Percentiles rank a stretch among this genome's conserved stretches.
phyloP scores from a whole-genome alignment of 1,140 invertebrate species.

The Capitella teleta region DNA sequence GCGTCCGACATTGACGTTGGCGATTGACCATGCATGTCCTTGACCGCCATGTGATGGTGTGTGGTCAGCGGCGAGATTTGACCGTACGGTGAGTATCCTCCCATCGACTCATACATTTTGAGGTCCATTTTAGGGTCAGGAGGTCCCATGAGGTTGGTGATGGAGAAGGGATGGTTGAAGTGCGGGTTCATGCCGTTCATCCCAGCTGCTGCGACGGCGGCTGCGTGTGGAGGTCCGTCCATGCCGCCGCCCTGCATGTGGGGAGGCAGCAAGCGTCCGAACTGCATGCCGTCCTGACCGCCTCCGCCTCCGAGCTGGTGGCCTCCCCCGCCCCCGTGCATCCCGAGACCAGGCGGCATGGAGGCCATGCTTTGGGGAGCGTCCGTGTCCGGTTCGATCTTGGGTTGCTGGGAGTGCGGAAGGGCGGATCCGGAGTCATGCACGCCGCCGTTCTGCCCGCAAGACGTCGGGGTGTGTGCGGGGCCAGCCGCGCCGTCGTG shows the following conservation, averaged over 20 bases:
- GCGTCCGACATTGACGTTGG: no score
- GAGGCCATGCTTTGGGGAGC: conserved; percentile 18
- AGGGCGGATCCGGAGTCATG: no score
- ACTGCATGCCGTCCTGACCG: conserved; percentile 15
- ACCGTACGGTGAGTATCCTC: conserved; percentile 23
- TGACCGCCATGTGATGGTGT: no score
- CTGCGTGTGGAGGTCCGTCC: conserved; percentile 38
- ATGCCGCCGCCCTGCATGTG: conserved; percentile 28
- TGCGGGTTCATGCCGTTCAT: conserved; percentile 28
- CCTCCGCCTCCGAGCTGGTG: conserved; percentile 20
- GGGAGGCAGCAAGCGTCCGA: conserved; percentile 10
- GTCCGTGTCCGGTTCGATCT: neutral
- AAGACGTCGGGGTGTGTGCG: no score
- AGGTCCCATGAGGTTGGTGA: conserved; percentile 44
- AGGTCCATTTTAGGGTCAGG: conserved; percentile 31
- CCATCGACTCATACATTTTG: conserved; percentile 33
- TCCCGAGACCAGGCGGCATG: no score
- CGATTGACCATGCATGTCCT: no score
- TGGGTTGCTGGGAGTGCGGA: neutral
- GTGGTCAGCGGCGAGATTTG: conserved; percentile 32
- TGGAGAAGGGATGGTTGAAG: conserved; percentile 73
- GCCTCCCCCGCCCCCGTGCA: no score
- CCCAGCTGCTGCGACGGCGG: conserved; percentile 19
- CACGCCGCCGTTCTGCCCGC: no score
- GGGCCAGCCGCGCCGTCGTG: no score